Evolutionary conservation across 2,113 vertebrate species (phyloP).

Genomic region (Abramis brama): DNA sequence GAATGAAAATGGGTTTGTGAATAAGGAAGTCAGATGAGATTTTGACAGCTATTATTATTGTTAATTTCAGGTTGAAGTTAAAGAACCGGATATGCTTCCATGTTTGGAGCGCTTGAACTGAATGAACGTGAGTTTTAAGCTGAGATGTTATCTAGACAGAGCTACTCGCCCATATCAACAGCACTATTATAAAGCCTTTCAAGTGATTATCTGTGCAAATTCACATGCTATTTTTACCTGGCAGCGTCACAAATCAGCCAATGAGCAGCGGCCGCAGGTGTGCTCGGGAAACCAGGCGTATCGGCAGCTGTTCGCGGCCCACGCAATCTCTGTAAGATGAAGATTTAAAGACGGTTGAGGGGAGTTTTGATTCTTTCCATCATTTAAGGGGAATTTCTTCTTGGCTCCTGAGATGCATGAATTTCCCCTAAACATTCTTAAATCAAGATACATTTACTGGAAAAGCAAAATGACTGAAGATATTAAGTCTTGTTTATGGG

Average conservation of each 20-base stretch:
- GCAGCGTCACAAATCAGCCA: not conserved
- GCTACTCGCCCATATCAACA: constrained; percentile 13
- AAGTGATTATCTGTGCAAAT: constrained; percentile 7
- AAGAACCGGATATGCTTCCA: not conserved
- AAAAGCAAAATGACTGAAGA: too few relatives aligned
- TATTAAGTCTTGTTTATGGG: too few relatives aligned
- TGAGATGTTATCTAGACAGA: not conserved
- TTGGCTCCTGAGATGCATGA: not conserved
- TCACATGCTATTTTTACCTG: constrained; percentile 12
- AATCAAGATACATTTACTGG: too few relatives aligned
- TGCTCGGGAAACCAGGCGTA: not conserved
- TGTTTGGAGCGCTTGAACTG: not conserved
- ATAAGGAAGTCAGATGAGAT: not conserved
- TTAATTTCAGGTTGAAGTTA: not conserved
- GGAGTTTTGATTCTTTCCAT: not conserved
- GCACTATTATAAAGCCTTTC: not conserved
- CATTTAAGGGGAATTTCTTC: not conserved
- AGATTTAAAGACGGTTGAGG: not conserved
- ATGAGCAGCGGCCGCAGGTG: not conserved
- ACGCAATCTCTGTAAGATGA: not conserved
- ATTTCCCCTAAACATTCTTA: too few relatives aligned
- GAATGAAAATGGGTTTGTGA: not conserved
- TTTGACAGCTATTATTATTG: not conserved
- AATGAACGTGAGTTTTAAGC: not conserved
- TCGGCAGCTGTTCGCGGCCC: not conserved